A percentile compares a stretch with the other conserved stretches of the same genome.
Conservation (phyloP, 2,888 invertebrate species). For the Abscondita cerata region DNA sequence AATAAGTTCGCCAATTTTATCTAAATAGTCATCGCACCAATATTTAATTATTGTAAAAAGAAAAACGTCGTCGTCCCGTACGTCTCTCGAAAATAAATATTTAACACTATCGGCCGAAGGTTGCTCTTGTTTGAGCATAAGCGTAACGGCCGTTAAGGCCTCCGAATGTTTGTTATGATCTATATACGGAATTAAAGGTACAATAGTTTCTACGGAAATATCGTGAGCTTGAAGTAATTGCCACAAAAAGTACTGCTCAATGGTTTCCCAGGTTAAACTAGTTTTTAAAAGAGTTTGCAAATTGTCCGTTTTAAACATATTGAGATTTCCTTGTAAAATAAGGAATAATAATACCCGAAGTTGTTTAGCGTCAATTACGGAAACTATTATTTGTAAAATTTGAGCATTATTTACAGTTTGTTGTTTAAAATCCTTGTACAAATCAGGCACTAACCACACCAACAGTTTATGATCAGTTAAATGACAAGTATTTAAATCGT, state of each 20-base stretch:
- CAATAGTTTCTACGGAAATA: conserved; percentile 88
- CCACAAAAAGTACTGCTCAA: conserved; percentile 98
- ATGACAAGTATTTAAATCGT: conserved; percentile 88
- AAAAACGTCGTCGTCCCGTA: conserved; percentile 77
- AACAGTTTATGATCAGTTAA: conserved; percentile 88
- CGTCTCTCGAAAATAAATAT: conserved; percentile 79
- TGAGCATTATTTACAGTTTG: conserved; percentile 88
- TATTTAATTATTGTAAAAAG: conserved; percentile 90
- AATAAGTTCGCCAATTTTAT: conserved; percentile 83
- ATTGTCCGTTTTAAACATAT: conserved; percentile 82
- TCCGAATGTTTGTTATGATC: conserved; percentile 88
- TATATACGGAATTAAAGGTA: conserved; percentile 79
- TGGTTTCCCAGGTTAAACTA: conserved; percentile 94
- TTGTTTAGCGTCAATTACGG: conserved; percentile 88
- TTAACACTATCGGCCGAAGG: conserved; percentile 87
- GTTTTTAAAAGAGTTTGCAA: conserved; percentile 77
- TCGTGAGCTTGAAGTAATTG: conserved; percentile 94
- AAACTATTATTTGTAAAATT: conserved; percentile 86
- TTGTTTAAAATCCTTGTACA: conserved; percentile 89
- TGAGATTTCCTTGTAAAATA: conserved; percentile 86
- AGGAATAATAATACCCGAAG: conserved; percentile 90
- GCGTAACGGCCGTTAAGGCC: conserved; percentile 87
- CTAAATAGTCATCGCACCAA: conserved; percentile 94
- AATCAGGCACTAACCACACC: conserved; percentile 91
- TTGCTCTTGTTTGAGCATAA: conserved; percentile 91